Evolutionary conservation across 2,797 vertebrate genomes (phyloP).

Genomic region (Neosilurus mollespiculum): DNA sequence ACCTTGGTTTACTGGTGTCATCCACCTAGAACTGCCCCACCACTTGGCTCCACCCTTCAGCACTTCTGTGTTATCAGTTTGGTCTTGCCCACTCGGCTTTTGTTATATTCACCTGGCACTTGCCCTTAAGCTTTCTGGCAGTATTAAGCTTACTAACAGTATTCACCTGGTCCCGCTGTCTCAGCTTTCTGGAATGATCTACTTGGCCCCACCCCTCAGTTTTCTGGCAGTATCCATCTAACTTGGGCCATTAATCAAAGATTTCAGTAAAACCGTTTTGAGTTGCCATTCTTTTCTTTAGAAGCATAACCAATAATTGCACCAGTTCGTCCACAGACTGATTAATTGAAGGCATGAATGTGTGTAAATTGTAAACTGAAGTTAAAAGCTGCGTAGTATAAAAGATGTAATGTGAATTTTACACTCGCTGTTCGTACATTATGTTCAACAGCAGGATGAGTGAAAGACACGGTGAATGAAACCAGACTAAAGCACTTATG

Average conservation of each 20-base stretch:
- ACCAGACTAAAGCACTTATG: background rate
- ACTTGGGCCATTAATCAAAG: background rate
- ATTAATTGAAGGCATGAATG: background rate
- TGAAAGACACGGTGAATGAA: conserved; percentile 14
- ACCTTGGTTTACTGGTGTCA: too few species aligned
- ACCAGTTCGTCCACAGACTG: too few species aligned
- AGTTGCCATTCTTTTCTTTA: background rate
- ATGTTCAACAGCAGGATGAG: background rate
- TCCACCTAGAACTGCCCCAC: background rate
- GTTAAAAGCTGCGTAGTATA: background rate
- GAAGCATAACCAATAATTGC: background rate
- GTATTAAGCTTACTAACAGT: background rate
- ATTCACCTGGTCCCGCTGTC: too few species aligned
- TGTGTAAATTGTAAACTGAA: background rate
- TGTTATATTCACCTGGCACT: background rate
- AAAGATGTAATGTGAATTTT: background rate
- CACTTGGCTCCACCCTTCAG: background rate
- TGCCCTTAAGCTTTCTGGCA: too few species aligned
- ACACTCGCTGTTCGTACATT: background rate
- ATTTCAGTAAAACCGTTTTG: background rate
- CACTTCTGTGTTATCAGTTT: background rate
- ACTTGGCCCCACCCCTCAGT: background rate
- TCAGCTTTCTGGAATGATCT: background rate
- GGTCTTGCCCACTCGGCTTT: background rate
- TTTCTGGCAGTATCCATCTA: background rate